These are phyloP conservation scores for Tragulus kanchil DNA, from an alignment of 2,113 vertebrate genomes.

Conservation along the genomic window DNA sequence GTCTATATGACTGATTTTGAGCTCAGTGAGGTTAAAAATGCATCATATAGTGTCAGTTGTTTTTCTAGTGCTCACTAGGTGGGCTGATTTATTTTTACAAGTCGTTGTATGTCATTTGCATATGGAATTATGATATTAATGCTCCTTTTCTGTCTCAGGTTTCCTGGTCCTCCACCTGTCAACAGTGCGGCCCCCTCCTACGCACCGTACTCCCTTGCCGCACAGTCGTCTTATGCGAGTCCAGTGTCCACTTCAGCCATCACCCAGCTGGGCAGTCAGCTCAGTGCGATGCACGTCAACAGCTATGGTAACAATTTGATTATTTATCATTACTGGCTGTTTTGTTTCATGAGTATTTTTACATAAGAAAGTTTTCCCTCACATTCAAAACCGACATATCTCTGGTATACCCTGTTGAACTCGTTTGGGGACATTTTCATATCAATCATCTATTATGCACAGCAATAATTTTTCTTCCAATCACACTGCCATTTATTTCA, in stretches of 20 bases:
- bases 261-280: conserved; percentile 92
- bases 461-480: neutral
- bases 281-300: conserved; percentile 93
- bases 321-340: neutral
- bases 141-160: conserved; percentile 75
- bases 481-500: neutral
- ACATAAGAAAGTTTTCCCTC: neutral
- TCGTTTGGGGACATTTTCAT: neutral
- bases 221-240: conserved; percentile 86
- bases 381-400: neutral
- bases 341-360: too few relatives aligned
- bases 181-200: conserved; percentile 69
- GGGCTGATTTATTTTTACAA: neutral
- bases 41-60: neutral
- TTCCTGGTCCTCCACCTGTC: conserved; percentile 82
- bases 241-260: conserved; percentile 84
- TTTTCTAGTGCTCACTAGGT: neutral
- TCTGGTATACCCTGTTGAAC: neutral
- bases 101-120: neutral
- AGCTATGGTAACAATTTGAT: conserved; percentile 89
- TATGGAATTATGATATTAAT: neutral
- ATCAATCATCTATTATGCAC: neutral
- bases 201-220: conserved; percentile 84
- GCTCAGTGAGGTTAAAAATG: neutral
- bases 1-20: neutral